Percentiles rank a stretch among this genome's conserved stretches.
Conservation (phyloP, 2,113 vertebrate genomes). For the Mugil cephalus region DNA sequence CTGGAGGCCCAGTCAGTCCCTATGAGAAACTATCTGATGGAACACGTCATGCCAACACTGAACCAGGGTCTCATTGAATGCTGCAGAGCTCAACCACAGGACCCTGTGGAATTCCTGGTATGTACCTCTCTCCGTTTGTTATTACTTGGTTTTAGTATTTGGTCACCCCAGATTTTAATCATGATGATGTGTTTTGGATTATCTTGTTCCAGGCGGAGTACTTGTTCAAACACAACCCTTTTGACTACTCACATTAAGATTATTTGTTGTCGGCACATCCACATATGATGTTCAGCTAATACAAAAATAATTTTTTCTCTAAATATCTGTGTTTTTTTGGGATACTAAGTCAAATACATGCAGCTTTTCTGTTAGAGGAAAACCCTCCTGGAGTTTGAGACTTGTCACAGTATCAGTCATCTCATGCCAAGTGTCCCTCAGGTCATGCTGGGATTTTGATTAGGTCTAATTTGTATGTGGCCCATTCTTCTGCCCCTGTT, state of each 20-base stretch:
- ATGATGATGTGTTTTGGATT: not conserved
- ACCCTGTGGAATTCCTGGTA: slow-evolving; percentile 92
- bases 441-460: slow-evolving; percentile 63
- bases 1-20: slow-evolving; percentile 86
- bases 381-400: slow-evolving; percentile 9
- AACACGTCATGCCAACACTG: slow-evolving; percentile 91
- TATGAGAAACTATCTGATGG: slow-evolving; percentile 89
- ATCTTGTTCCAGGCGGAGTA: slow-evolving; percentile 78
- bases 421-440: slow-evolving; percentile 38
- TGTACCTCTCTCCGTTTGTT: not conserved
- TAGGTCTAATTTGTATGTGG: slow-evolving; percentile 48
- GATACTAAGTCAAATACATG: slow-evolving; percentile 6
- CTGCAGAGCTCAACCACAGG: slow-evolving; percentile 85
- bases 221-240: slow-evolving; percentile 75
- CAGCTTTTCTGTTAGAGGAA: slow-evolving; percentile 2
- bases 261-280: not conserved
- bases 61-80: slow-evolving; percentile 89
- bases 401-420: slow-evolving; percentile 20
- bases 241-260: slow-evolving; percentile 11
- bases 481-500: slow-evolving; percentile 51
- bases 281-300: not conserved
- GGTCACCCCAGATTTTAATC: not conserved
- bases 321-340: not conserved
- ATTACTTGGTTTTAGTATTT: not conserved
- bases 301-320: not conserved